phyloP scores from a whole-genome alignment of 2,888 invertebrate species.

The Acleris emargana region DNA sequence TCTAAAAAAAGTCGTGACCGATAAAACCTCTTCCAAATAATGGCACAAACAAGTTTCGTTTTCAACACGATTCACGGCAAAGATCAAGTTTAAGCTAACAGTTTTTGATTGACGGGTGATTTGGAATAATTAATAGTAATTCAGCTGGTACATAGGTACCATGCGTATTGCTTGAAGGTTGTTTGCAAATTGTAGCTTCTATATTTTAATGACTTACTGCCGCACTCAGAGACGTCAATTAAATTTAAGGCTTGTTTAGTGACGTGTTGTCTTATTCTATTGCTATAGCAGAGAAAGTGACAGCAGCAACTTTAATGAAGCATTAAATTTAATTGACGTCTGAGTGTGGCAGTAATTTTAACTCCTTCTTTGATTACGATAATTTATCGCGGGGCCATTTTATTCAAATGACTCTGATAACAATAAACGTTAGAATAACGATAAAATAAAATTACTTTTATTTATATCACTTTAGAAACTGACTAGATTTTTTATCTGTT shows the following conservation, averaged over 20 bases:
- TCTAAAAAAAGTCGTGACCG: not conserved
- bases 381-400: not conserved
- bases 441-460: too few relatives aligned
- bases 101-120: slow-evolving; percentile 31
- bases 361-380: slow-evolving; percentile 17
- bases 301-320: too few relatives aligned
- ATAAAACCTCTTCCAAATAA: not conserved
- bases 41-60: not conserved
- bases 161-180: slow-evolving; percentile 26
- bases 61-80: slow-evolving; percentile 2
- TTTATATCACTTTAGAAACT: too few relatives aligned
- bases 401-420: too few relatives aligned
- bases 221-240: too few relatives aligned
- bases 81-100: slow-evolving; percentile 22
- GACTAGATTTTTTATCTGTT: too few relatives aligned
- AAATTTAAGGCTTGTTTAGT: too few relatives aligned
- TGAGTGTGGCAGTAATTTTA: too few relatives aligned
- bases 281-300: too few relatives aligned
- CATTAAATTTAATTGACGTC: too few relatives aligned
- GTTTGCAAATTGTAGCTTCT: slow-evolving; percentile 7
- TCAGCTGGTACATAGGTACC: slow-evolving; percentile 2
- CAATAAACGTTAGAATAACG: too few relatives aligned
- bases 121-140: slow-evolving; percentile 27
- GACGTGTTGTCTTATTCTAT: too few relatives aligned
- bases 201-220: slow-evolving; percentile 5